phyloP scores from a whole-genome alignment of 2,888 invertebrate species.

The Peribatodes rhomboidaria region DNA sequence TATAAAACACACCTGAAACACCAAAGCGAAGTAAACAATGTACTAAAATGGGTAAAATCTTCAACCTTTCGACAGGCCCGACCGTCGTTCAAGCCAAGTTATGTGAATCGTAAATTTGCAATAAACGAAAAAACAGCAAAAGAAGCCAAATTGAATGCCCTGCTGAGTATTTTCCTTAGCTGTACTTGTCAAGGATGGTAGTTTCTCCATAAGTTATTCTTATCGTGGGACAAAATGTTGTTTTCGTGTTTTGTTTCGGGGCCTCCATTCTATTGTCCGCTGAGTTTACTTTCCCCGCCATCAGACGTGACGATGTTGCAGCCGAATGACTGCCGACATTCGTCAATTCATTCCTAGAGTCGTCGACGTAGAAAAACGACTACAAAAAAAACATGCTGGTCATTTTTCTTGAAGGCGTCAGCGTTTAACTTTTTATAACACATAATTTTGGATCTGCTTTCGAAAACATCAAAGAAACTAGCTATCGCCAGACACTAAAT shows the following conservation, averaged over 20 bases:
- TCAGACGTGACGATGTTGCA: conserved; percentile 59
- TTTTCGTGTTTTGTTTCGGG: conserved; percentile 62
- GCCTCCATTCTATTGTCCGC: conserved; percentile 66
- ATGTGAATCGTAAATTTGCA: conserved; percentile 41
- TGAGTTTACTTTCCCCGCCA: conserved; percentile 70
- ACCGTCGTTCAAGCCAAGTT: conserved; percentile 24
- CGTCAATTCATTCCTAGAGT: conserved; percentile 29
- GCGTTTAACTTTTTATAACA: conserved; percentile 39
- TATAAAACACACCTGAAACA: conserved; percentile 27
- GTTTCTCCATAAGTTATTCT: conserved; percentile 52
- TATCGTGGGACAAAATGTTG: conserved; percentile 56
- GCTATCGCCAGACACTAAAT: conserved; percentile 18
- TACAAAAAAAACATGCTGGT: conserved; percentile 34
- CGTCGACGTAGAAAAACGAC: conserved; percentile 45
- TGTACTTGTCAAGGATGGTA: conserved; percentile 53
- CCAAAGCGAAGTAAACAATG: conserved; percentile 23
- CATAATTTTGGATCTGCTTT: conserved; percentile 41
- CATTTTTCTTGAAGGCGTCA: conserved; percentile 40
- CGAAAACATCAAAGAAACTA: conserved; percentile 36
- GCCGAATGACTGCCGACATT: conserved; percentile 42
- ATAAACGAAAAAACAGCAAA: conserved; percentile 46
- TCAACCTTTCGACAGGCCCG: conserved; percentile 28
- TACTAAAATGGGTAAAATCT: conserved; percentile 36
- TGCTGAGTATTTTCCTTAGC: conserved; percentile 49
- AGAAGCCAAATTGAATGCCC: conserved; percentile 45